These are phyloP conservation scores for Rattus norvegicus DNA, from an alignment of 2,113 vertebrate species.

Conservation along the genomic window GRCr8 NC_086031.1:69528001-69528500, in stretches of 20 bases:
- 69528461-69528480: not conserved
- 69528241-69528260: not conserved
- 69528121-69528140: not conserved
- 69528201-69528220: not conserved
- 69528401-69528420: not conserved
- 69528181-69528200: not conserved
- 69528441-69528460: constrained; percentile 22
- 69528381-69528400: not conserved
- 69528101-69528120: not conserved
- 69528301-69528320: constrained; percentile 57
- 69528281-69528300: not conserved
- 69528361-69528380: too few species aligned
- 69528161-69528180: not conserved
- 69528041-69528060: not conserved
- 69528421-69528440: not conserved
- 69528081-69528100: not conserved
- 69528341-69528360: not conserved
- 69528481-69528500: constrained; percentile 15
- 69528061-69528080: not conserved
- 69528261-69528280: not conserved
- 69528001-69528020: not conserved
- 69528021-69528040: not conserved
- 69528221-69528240: not conserved
- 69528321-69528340: not conserved
- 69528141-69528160: not conserved